phyloP scores from a whole-genome alignment of 2,113 vertebrate genomes.

The Irena cyanogastra region DNA sequence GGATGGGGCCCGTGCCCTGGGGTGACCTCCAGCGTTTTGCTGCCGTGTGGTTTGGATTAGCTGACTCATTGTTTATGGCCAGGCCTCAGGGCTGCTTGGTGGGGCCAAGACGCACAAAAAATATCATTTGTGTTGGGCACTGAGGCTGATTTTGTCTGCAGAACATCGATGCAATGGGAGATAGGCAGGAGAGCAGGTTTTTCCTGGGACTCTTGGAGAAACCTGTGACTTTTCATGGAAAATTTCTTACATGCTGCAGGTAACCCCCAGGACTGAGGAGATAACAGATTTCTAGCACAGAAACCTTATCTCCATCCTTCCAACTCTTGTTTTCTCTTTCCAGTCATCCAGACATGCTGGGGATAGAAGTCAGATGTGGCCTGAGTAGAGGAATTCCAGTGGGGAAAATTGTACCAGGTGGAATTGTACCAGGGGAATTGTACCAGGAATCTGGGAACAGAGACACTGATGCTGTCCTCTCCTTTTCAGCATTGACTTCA shows the following conservation, averaged over 20 bases:
- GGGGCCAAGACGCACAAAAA: not conserved
- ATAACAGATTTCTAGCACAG: not conserved
- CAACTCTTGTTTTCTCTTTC: not conserved
- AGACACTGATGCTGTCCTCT: not conserved
- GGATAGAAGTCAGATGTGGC: slow-evolving; percentile 14
- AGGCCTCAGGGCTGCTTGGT: not conserved
- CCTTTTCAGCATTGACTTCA: not conserved
- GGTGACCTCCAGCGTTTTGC: not conserved
- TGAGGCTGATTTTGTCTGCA: not conserved
- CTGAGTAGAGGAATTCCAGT: not conserved
- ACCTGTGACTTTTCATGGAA: not conserved
- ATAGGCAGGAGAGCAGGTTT: not conserved
- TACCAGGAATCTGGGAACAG: not conserved
- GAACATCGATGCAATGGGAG: not conserved
- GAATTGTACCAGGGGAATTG: not conserved
- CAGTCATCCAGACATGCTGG: not conserved
- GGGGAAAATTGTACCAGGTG: not conserved
- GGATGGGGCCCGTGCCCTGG: not conserved
- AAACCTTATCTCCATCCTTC: slow-evolving; percentile 2
- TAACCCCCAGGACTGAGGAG: accelerated
- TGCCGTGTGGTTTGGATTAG: slow-evolving; percentile 25
- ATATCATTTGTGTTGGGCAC: not conserved
- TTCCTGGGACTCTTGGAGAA: not conserved
- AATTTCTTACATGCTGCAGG: not conserved
- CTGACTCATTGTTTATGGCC: slow-evolving; percentile 46